These are phyloP conservation scores for Vombatus ursinus DNA, from an alignment of 2,113 vertebrate genomes.

Conservation along the genomic window DNA sequence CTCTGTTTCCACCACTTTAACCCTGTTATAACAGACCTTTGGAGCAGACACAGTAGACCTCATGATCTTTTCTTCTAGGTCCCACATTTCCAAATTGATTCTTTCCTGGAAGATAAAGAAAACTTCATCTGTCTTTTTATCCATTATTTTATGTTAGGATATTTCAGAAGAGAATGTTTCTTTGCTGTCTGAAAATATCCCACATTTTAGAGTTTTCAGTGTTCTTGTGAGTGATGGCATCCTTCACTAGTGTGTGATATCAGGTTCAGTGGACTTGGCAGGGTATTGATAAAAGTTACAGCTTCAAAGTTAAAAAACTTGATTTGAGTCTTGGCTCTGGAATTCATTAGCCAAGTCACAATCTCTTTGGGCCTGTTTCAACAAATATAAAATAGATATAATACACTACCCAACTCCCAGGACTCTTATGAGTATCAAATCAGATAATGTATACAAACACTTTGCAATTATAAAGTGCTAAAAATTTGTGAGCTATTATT, in stretches of 20 bases:
- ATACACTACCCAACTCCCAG: not conserved
- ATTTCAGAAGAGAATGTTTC: not conserved
- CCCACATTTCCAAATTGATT: slow-evolving; percentile 16
- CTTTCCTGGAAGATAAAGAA: not conserved
- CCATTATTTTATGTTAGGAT: not conserved
- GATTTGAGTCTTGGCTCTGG: not conserved
- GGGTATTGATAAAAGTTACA: not conserved
- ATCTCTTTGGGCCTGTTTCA: not conserved
- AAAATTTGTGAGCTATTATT: not conserved
- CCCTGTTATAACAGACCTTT: not conserved
- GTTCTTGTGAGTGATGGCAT: not conserved
- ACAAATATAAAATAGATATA: not conserved
- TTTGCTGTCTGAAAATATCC: slow-evolving; percentile 28
- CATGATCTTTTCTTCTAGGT: not conserved
- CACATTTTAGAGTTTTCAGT: not conserved
- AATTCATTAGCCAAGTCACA: not conserved
- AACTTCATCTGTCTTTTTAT: not conserved
- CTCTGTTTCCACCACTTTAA: not conserved
- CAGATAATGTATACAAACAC: not conserved
- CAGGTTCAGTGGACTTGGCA: not conserved
- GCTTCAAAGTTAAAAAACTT: not conserved
- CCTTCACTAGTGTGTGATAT: not conserved
- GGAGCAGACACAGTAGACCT: not conserved
- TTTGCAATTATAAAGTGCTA: not conserved
- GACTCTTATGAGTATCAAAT: not conserved